These are phyloP conservation scores for Diploptera punctata DNA, from an alignment of 2,888 invertebrate species.

Conservation along the genomic window DNA sequence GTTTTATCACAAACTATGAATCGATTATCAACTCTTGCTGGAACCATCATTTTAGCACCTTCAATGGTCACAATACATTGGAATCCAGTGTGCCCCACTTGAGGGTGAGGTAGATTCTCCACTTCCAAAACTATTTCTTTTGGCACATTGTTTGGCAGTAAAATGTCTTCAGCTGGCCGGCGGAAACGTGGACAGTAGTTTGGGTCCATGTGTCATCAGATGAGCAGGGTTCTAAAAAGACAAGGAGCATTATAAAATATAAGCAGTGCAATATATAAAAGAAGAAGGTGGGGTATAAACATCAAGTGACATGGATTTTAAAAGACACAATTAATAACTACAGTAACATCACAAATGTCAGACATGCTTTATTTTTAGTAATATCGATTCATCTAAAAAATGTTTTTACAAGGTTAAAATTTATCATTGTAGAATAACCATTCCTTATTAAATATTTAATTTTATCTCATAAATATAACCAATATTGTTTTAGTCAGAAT, in stretches of 20 bases:
- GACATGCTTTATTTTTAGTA: no score
- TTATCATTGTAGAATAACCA: no score
- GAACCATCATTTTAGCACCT: constrained; percentile 86
- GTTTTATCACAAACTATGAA: constrained; percentile 89
- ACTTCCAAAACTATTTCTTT: constrained; percentile 90
- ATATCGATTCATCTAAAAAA: no score
- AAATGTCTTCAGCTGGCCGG: constrained; percentile 73
- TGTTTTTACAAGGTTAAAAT: no score
- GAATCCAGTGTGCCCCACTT: constrained; percentile 88
- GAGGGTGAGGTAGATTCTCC: constrained; percentile 88
- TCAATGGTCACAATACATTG: constrained; percentile 92
- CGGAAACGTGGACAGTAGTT: constrained; percentile 84
- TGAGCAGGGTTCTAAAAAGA: constrained; percentile 61
- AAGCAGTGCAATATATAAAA: no score
- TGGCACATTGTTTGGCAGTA: constrained; percentile 87
- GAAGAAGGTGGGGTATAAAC: no score
- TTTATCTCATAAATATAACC: no score
- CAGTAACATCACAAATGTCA: no score
- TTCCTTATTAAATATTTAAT: no score
- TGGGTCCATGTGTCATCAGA: constrained; percentile 64
- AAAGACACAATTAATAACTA: no score
- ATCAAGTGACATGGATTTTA: no score
- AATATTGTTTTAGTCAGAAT: no score
- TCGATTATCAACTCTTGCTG: constrained; percentile 85
- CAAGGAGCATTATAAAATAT: neutral